Evolutionary conservation across 2,797 vertebrate species (phyloP).

Genomic region (Antrozous pallidus): DNA sequence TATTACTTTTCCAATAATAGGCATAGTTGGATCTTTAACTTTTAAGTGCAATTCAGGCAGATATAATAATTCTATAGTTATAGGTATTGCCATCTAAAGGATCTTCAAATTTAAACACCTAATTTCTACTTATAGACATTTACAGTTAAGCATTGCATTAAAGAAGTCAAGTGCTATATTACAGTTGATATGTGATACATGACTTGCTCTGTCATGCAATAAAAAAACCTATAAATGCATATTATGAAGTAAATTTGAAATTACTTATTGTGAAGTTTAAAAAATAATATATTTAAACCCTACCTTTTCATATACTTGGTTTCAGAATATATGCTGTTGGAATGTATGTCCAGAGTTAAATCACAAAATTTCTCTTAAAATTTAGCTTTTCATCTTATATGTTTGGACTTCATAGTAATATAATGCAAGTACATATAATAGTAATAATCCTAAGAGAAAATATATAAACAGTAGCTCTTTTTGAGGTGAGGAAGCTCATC

Average conservation of each 20-base stretch:
- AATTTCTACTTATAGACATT: slow-evolving; percentile 69
- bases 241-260: slow-evolving; percentile 45
- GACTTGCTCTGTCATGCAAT: slow-evolving; percentile 48
- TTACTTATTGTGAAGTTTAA: slow-evolving; percentile 37
- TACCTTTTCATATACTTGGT: neutral
- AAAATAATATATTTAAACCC: neutral
- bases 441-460: neutral
- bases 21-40: slow-evolving; percentile 47
- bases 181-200: slow-evolving; percentile 56
- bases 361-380: neutral
- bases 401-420: neutral
- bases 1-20: slow-evolving; percentile 62
- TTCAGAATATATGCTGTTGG: neutral
- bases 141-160: slow-evolving; percentile 49
- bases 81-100: slow-evolving; percentile 31
- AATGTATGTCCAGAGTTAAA: neutral
- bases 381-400: neutral
- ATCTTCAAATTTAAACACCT: slow-evolving; percentile 41
- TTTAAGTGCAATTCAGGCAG: slow-evolving; percentile 52
- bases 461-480: neutral
- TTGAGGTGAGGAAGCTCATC: neutral
- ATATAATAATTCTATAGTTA: slow-evolving; percentile 63
- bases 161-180: slow-evolving; percentile 51
- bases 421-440: neutral
- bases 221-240: slow-evolving; percentile 45